Evolutionary conservation across 1,140 invertebrate genomes (phyloP).

Genomic region (Aphaenogaster ashmeadi): DNA sequence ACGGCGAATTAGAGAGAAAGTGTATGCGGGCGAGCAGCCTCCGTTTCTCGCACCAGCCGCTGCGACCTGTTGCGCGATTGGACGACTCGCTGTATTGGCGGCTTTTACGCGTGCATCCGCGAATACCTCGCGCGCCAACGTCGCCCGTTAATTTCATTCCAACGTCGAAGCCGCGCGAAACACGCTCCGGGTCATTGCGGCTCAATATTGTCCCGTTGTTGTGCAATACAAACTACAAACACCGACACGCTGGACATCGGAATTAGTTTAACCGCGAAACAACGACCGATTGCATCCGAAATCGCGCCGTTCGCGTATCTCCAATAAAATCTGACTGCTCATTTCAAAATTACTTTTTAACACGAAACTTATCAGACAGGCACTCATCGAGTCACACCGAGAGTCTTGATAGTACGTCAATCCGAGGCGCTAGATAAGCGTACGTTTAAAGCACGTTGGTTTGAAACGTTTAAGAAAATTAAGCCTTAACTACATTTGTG

Average conservation of each 20-base stretch:
- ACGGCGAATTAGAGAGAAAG: constrained; percentile 43
- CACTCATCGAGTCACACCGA: not conserved
- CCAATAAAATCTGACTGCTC: not conserved
- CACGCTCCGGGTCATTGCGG: not conserved
- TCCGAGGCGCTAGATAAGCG: not conserved
- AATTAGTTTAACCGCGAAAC: constrained; percentile 4
- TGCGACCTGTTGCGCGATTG: constrained; percentile 83
- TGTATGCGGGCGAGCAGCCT: constrained; percentile 54
- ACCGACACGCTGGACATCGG: not conserved
- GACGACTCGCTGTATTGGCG: constrained; percentile 52
- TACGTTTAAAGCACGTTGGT: no score
- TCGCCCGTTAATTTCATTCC: constrained; percentile 45
- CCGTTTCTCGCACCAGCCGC: constrained; percentile 76
- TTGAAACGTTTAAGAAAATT: no score
- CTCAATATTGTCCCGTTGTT: not conserved
- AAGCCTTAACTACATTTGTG: no score
- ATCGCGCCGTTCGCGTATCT: not conserved
- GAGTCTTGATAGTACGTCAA: not conserved
- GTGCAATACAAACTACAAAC: not conserved
- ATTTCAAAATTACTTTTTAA: not conserved
- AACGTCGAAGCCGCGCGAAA: not conserved
- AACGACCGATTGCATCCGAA: not conserved
- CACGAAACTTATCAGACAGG: not conserved
- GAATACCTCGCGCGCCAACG: constrained; percentile 48
- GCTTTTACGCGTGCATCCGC: constrained; percentile 57